These are phyloP conservation scores for Thinocorus orbignyianus DNA, from an alignment of 2,113 vertebrate genomes.

Conservation along the genomic window DNA sequence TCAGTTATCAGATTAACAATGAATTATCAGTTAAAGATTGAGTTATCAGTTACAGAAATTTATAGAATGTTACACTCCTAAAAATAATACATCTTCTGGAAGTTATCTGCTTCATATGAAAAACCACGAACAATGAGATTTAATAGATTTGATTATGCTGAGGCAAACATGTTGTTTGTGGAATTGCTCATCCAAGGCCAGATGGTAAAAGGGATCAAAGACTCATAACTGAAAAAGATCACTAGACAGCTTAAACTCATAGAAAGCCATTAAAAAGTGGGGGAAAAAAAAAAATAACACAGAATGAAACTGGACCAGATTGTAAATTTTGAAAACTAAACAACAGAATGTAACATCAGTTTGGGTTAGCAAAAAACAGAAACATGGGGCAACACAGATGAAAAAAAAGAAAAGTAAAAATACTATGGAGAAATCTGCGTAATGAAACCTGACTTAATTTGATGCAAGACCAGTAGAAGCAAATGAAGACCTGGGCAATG, in stretches of 20 bases:
- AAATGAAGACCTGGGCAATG: not conserved
- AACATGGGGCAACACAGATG: not conserved
- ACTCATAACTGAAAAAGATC: constrained; percentile 41
- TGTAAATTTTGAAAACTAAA: constrained; percentile 6
- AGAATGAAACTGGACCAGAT: constrained; percentile 3
- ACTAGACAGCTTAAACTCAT: not conserved
- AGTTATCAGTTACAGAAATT: not conserved
- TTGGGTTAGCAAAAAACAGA: not conserved
- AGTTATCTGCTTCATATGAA: not conserved
- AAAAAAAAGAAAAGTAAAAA: not conserved
- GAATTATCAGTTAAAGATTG: not conserved
- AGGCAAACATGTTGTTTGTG: not conserved
- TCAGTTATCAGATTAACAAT: not conserved
- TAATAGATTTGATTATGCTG: not conserved
- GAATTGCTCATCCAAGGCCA: constrained; percentile 10
- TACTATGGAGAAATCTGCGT: not conserved
- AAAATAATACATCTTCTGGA: not conserved
- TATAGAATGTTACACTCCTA: not conserved
- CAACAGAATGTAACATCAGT: constrained; percentile 3
- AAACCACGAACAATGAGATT: not conserved
- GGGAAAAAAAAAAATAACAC: not conserved
- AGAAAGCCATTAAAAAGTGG: constrained; percentile 5
- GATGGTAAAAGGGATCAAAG: constrained; percentile 42
- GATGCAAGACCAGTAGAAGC: not conserved
- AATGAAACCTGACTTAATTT: not conserved